Percentiles rank a stretch among this genome's conserved stretches.
These are phyloP conservation scores for Berghia stephanieae DNA, from an alignment of 1,140 invertebrate species.

Conservation along the genomic window DNA sequence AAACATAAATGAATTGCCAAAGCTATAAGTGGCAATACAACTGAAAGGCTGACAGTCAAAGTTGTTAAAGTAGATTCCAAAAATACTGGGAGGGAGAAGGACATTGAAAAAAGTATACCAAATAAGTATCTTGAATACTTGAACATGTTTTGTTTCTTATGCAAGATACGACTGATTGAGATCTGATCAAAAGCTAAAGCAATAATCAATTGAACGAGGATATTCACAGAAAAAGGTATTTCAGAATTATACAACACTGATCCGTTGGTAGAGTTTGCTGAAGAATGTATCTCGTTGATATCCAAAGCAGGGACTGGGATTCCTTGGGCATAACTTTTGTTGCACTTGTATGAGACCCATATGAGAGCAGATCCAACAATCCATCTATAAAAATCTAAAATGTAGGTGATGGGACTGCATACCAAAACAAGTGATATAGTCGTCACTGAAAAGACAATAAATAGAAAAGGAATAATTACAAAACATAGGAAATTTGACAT, in stretches of 20 bases:
- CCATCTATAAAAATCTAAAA: conserved; percentile 27
- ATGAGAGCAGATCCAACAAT: conserved; percentile 10
- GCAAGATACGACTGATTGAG: not conserved
- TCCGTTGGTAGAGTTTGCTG: not conserved
- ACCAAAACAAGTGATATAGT: not conserved
- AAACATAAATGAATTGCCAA: conserved; percentile 19
- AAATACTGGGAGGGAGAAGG: conserved; percentile 20
- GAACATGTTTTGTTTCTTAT: not conserved
- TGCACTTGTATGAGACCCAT: conserved; percentile 17
- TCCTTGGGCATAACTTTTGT: not conserved
- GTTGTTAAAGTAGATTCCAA: not conserved
- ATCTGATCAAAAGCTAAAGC: conserved; percentile 28
- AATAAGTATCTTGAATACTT: not conserved
- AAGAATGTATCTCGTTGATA: not conserved
- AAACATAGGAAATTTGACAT: not conserved
- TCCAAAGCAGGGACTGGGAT: not conserved
- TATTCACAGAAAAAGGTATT: conserved; percentile 6
- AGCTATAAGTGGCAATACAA: conserved; percentile 7
- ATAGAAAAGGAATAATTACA: not conserved
- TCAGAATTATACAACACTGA: not conserved
- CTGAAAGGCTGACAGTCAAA: not conserved
- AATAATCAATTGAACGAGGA: conserved; percentile 13
- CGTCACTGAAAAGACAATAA: conserved; percentile 18
- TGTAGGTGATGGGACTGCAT: conserved; percentile 21
- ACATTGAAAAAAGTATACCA: conserved; percentile 19